phyloP scores from a whole-genome alignment of 2,888 invertebrate species.

The Drosophila paucipuncta region DNA sequence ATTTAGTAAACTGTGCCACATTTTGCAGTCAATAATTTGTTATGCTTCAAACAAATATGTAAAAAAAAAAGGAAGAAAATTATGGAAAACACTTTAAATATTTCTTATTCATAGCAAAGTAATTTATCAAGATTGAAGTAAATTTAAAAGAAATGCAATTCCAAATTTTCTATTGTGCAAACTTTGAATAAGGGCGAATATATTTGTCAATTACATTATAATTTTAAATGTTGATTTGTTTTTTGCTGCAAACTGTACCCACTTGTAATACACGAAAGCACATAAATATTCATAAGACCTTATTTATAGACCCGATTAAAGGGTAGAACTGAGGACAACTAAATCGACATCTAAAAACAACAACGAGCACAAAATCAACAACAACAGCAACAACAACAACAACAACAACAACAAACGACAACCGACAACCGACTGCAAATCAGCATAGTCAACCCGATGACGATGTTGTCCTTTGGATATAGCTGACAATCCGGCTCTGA shows the following conservation, averaged over 20 bases:
- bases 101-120: neutral
- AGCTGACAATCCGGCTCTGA: conserved; percentile 36
- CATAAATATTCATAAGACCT: neutral
- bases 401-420: neutral
- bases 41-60: neutral
- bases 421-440: conserved; percentile 50
- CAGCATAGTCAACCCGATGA: conserved; percentile 51
- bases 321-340: conserved; percentile 18
- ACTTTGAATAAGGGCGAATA: neutral
- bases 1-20: neutral
- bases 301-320: neutral
- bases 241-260: neutral
- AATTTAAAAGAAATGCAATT: neutral
- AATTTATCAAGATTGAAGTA: rapidly evolving
- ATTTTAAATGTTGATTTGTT: neutral
- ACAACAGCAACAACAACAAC: conserved; percentile 6
- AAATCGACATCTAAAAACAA: conserved; percentile 35
- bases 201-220: neutral
- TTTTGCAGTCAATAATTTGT: neutral
- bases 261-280: neutral
- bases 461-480: conserved; percentile 50
- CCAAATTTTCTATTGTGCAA: neutral
- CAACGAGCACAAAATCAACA: neutral
- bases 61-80: neutral
- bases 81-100: neutral